Evolutionary conservation across 2,113 vertebrate genomes (phyloP), one percentile per base, ranked within the genome.

Genomic region (Oxyura jamaicensis): DNA sequence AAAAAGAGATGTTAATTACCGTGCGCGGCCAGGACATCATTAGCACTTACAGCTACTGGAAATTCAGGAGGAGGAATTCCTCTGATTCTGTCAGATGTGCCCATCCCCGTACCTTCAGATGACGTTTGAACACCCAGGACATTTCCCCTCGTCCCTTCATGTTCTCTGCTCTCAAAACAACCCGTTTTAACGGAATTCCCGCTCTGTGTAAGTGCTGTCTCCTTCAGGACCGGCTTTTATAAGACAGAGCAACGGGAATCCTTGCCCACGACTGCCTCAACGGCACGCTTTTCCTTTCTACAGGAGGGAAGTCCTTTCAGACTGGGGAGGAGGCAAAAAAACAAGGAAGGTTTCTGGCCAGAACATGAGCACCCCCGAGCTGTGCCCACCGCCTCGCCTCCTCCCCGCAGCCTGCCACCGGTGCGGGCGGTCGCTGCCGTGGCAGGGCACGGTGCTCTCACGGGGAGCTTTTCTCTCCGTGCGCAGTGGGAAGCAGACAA

Each of bases 1-100:
- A 94, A 83, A 82, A 88, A 93, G 76, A 96, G 90, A 77, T 76
- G 76, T 88, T 93, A 81, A 92, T 93, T 86, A 89, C 86, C 23
- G 53, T 1, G 3, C 65, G 10, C 13, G 44, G 73, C 80, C 83
- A 73, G 76, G 77, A 59, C 86, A 75, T 78, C 58, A 5, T 82
- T 72, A 95, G 91, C 91, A 88, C 55, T n/a, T 86, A 88, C 83
- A 90, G 21, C 76, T 35, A 41, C 93, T 76, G 73, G 72, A 86
- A 73, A 92, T 23, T 65, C 74, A 59, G 7, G 77, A 90, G 65
- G 41, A 80, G 35, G 75, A 17, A 83, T 52, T 50, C 59, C 76
- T 91, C 65, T n/a, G 90, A 65, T 68, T 15, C n/a, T 58, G 73
- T 48, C 74, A 69, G 41, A 93, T 0, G 2, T 63, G 65, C 53